phyloP scores from a whole-genome alignment of 2,113 vertebrate genomes.

The Pogonocichla stellata region DNA sequence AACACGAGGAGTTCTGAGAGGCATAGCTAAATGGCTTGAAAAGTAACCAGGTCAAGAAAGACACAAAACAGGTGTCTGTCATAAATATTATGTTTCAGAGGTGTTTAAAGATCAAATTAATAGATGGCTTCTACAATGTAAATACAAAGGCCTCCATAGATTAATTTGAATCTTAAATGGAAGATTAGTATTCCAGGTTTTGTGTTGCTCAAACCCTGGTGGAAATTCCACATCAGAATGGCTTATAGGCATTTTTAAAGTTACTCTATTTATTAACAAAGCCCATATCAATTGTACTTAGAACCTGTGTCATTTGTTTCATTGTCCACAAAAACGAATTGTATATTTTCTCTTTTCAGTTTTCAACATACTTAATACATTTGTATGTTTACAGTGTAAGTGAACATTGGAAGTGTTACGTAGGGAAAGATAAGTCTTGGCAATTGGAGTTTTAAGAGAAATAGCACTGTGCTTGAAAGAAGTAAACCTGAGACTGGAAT shows the following conservation, averaged over 20 bases:
- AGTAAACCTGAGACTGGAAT: background rate
- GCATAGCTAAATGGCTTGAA: background rate
- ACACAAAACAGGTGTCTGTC: background rate
- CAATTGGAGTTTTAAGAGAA: background rate
- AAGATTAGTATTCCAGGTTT: background rate
- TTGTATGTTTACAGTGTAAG: background rate
- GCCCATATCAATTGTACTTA: background rate
- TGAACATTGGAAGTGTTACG: background rate
- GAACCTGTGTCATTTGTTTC: background rate
- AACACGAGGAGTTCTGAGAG: background rate
- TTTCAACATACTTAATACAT: background rate
- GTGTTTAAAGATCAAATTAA: background rate
- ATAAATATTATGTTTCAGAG: background rate
- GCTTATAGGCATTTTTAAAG: background rate
- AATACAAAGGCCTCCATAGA: background rate
- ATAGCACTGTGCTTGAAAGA: background rate
- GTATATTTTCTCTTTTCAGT: background rate
- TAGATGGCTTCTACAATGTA: background rate
- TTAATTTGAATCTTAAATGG: background rate
- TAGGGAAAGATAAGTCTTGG: background rate
- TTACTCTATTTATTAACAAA: background rate
- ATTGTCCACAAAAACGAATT: background rate
- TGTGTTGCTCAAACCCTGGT: background rate
- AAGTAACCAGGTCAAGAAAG: background rate
- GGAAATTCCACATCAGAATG: background rate